Evolutionary conservation across 2,113 vertebrate species (phyloP), one percentile per base, ranked within the genome.

Genomic region (Montifringilla adamsi): DNA sequence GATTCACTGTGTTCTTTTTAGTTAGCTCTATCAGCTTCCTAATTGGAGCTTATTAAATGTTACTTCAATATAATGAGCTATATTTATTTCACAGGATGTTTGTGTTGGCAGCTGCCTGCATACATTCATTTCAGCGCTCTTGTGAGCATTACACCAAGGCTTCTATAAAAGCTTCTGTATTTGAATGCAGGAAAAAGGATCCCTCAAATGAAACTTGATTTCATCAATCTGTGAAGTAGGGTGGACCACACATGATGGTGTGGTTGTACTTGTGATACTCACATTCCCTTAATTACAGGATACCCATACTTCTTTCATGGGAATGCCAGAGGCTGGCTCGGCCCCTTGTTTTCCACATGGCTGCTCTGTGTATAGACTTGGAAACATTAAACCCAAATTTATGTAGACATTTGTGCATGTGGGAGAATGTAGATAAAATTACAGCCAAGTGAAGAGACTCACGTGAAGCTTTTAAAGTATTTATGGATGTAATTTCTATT

Each of bases 71-170:
- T 86, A 90, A 93, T 69, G 73, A 95, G 43, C 52, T 83, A 21
- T 87, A 87, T 92, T 93, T 95, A 68, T 94, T 88, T 92, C 66
- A 66, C 84, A 69, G 92, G 90, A 52, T 87, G 80, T 89, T 96
- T 60, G 4, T 68, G 49, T 70, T 94, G 81, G 74, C 94, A 90
- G 69, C 86, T 91, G 77, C 84, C 44, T 84, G 74, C 58, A 33
- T 23, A 10, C 59, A 33, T 94, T 89, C 27, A 62, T 3, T 56
- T 47, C 75, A 44, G 67, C 43, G 67, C 53, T 85, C 23, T 52
- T 81, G 26, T 41, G 53, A 89, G 74, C 35, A 10, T 43, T 83
- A 15, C 55, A 16, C 49, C 0, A 0, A 85, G 79, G 46, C 33
- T 76, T 58, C 83, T 31, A 24, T 75, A 70, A 92, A 72, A 70